A percentile compares a stretch with the other conserved stretches of the same genome.
phyloP scores from a whole-genome alignment of 2,797 vertebrate species.

The Danio aesculapii region DNA sequence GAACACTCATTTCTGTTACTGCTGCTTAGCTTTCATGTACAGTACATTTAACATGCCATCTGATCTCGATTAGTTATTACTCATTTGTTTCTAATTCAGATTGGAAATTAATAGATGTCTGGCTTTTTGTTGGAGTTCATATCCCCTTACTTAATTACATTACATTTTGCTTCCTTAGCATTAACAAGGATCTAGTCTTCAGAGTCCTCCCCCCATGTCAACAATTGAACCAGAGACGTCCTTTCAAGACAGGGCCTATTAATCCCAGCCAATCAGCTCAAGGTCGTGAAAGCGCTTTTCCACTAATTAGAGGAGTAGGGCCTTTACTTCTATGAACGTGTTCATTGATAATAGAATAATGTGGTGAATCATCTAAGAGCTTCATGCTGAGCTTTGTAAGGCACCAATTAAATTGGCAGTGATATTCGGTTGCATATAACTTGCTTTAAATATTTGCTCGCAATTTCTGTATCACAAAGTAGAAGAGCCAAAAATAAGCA shows the following conservation, averaged over 20 bases:
- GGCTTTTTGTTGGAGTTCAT: conserved; percentile 35
- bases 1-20: too few species aligned
- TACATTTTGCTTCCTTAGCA: conserved; percentile 16
- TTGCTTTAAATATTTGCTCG: not conserved
- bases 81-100: conserved; percentile 52
- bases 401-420: not conserved
- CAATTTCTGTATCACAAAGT: not conserved
- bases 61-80: conserved; percentile 29
- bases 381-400: not conserved
- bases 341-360: conserved; percentile 5
- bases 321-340: conserved; percentile 4
- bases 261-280: conserved; percentile 58
- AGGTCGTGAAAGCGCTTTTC: conserved; percentile 47
- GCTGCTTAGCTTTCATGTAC: conserved; percentile 31
- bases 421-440: not conserved
- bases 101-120: conserved; percentile 55
- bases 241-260: conserved; percentile 38
- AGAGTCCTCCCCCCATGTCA: conserved; percentile 10
- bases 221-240: conserved; percentile 24
- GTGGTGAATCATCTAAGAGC: not conserved
- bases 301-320: conserved; percentile 19
- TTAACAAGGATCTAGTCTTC: conserved; percentile 31
- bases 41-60: conserved; percentile 28
- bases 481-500: not conserved
- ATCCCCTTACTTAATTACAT: conserved; percentile 56